Evolutionary conservation across 2,888 invertebrate species (phyloP), one percentile per base, ranked within the genome.

Genomic region (Sphinx pinastri): DNA sequence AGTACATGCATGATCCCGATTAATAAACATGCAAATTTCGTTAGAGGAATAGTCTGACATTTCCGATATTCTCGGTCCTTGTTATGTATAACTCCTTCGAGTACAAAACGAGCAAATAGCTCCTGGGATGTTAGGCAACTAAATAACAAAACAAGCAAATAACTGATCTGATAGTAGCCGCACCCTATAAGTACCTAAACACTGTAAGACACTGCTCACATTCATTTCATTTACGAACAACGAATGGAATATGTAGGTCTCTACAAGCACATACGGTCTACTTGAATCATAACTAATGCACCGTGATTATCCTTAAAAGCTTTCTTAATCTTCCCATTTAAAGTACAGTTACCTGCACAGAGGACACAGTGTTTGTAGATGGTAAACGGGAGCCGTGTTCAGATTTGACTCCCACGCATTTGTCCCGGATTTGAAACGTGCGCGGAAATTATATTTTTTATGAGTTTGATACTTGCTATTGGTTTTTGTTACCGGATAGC

Each of bases 401-500:
- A 16, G 16, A 25, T 57, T 75, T 76, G 74, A 76, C 75, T 76
- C 77, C 79, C 72, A 79, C 79, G 71, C 76, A 66, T 71, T 77
- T 72, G 75, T 74, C 74, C 81, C 75, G 77, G 77, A 80, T 81
- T 76, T 79, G 75, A 76, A 74, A 74, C 81, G 79, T 79, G 83
- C 76, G 77, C 83, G 84, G 84, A 86, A 84, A 86, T 85, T 83
- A 78, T 80, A 84, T 84, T 85, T 82, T 83, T 80, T 82, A 74
- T 76, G 73, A 77, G 76, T 76, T 77, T 76, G 75, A 74, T 78
- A 75, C 77, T 79, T 82, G 77, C 63, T 49, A 63, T 71, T 45
- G 71, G 72, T 75, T 70, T 71, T 13, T 68, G 73, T 25, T 71
- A 75, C 75, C 75, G 75, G 54, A 0, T 57, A 71, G 69, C 72